Evolutionary conservation across 2,797 vertebrate genomes (phyloP), one percentile per base, ranked within the genome.

Genomic region (Aeoliscus strigatus): DNA sequence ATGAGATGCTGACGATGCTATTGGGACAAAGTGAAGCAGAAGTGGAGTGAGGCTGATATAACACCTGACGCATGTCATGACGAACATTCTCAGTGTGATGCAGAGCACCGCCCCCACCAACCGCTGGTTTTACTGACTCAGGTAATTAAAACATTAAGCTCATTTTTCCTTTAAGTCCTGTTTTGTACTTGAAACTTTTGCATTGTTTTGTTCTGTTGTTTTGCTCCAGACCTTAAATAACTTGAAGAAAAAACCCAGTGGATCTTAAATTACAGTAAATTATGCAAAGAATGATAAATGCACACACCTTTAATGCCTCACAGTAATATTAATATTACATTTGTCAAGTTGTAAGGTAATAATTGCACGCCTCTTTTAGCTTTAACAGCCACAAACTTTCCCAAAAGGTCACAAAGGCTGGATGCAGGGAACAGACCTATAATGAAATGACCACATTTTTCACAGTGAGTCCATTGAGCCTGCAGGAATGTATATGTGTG

Each of bases 361-460:
- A 62, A 73, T 66, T 54, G 61, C 37, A 32, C 55, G 10, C 16
- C 62, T 69, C 32, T 65, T 67, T 69, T 27, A 46, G 51, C 75
- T 62, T 31, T n/a, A 30, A 29, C 45, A 37, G 42, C 51, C 51
- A 42, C 33, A 62, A 44, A 39, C 69, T 32, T 52, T 39, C 54
- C 50, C 46, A 51, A 77, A 74, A 82, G 73, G 80, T 80, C 68
- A 79, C 34, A 41, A 38, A 44, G 21, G 49, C 48, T 18, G 50
- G 29, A 2, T 8, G 38, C 1, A 8, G 54, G 57, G 70, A 75
- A 57, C 48, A 51, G 54, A 73, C 67, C 68, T 63, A 49, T 67
- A 75, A 78, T 78, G 51, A 75, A 74, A 75, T 56, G 33, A 34
- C 21, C 38, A 42, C 70, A 70, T 61, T 66, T 60, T 64, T 75